phyloP scores from a whole-genome alignment of 2,888 invertebrate species.

The Aelia acuminata region DNA sequence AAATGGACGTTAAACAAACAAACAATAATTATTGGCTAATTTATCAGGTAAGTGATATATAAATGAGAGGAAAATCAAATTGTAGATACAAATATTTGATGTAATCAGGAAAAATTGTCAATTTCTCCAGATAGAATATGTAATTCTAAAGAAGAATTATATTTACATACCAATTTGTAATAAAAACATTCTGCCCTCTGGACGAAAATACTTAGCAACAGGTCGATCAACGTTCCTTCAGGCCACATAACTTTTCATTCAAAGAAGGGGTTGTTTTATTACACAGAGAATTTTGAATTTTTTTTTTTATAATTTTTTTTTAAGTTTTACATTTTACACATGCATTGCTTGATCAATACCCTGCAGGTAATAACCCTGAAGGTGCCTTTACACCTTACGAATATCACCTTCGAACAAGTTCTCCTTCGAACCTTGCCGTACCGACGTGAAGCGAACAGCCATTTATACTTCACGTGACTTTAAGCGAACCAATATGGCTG shows the following conservation, averaged over 20 bases:
- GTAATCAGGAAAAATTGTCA: not conserved
- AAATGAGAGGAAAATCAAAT: not conserved
- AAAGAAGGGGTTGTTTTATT: not conserved
- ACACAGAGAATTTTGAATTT: not conserved
- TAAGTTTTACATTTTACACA: not conserved
- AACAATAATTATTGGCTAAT: too few relatives aligned
- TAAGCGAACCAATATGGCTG: too few relatives aligned
- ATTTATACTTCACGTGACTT: too few relatives aligned
- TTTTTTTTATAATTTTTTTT: not conserved
- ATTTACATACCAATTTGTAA: not conserved
- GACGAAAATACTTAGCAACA: slow-evolving; percentile 75
- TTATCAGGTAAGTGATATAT: not conserved
- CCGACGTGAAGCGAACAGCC: too few relatives aligned
- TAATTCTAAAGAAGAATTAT: too few relatives aligned
- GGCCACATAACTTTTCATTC: slow-evolving; percentile 9
- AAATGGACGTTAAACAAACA: too few relatives aligned
- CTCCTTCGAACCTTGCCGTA: too few relatives aligned
- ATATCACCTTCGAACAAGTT: too few relatives aligned
- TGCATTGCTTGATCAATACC: not conserved
- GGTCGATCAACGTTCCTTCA: slow-evolving; percentile 76
- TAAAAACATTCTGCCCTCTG: slow-evolving; percentile 79
- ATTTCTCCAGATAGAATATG: not conserved
- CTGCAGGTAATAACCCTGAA: too few relatives aligned
- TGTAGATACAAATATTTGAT: not conserved
- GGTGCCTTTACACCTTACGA: too few relatives aligned